phyloP scores from a whole-genome alignment of 2,888 invertebrate species.

The Chironomus tentans region DNA sequence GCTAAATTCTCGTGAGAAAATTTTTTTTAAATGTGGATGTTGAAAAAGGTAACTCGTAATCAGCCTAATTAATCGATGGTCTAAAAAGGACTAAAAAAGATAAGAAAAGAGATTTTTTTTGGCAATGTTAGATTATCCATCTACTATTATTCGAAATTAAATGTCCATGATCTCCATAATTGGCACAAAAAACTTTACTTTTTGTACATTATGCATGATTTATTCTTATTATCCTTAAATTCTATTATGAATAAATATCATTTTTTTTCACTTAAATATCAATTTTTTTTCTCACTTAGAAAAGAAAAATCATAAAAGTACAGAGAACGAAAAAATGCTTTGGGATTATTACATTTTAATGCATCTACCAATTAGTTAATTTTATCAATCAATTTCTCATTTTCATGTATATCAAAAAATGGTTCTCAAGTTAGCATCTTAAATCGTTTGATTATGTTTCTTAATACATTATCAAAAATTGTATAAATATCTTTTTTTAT shows the following conservation, averaged over 20 bases:
- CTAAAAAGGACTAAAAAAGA: not conserved
- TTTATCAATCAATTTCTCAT: not conserved
- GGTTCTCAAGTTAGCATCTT: conserved; percentile 7
- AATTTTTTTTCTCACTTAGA: not conserved
- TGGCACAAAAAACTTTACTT: not conserved
- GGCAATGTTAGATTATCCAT: not conserved
- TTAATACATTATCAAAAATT: not conserved
- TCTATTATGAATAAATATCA: conserved; percentile 2
- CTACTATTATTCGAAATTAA: not conserved
- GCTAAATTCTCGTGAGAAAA: too few species aligned
- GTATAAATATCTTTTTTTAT: not conserved
- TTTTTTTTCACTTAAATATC: not conserved
- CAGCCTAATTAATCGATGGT: conserved; percentile 1
- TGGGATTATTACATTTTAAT: not conserved
- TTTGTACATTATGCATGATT: not conserved
- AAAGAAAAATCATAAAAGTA: not conserved
- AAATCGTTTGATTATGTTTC: not conserved
- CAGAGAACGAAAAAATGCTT: not conserved
- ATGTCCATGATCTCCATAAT: not conserved
- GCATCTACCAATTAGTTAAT: not conserved
- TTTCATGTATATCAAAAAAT: not conserved
- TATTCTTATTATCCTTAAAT: not conserved
- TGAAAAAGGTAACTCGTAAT: not conserved
- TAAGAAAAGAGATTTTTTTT: not conserved
- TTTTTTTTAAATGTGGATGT: not conserved